Base-by-base conservation (phyloP, 2,888 invertebrate genomes). In the Morinoia aosen region DNA sequence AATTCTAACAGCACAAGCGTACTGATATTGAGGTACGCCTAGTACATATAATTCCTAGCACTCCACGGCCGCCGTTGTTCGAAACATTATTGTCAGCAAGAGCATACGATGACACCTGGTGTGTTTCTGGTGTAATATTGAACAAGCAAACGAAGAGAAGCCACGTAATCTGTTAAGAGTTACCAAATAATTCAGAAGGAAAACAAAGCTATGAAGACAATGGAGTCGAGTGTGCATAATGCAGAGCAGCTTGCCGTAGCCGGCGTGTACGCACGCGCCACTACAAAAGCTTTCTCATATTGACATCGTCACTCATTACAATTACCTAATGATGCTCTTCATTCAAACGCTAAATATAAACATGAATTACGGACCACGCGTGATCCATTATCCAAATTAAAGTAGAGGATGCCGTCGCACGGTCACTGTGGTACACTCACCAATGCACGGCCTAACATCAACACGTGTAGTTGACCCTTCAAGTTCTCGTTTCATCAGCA, bases 291-390 rank as follows among this genome's bases (percentile, higher is more conserved):
- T 57, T 12, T n/a, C 39, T 93, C 57, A 93, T 93, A 93, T 93
- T 93, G 93, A 93, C 57, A 56, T 57, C 93, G 48, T 93, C 93
- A 93, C 93, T 93, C 93, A 48, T 25, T 19, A 93, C 93, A 93
- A 93, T 93, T 93, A 58, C 93, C 93, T 5, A 93, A 93, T 93
- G 93, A 93, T 57, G 93, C 93, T 93, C 56, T 56, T n/a, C n/a
- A 57, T 93, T 56, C 93, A 48, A 93, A 56, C 57, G 57, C 57
- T 33, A 57, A 56, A 5, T n/a, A 56, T 33, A 93, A 90, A 90
- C 7, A 90, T 40, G 48, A 90, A 19, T 40, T 48, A 90, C 40
- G 7, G 90, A 90, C 90, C 2, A 4, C 14, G 48, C 40, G 40
- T 90, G 90, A 90, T 39, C 90, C 90, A 90, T 90, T 90, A 90